Percentiles rank a stretch among this genome's conserved stretches.
phyloP scores from a whole-genome alignment of 2,888 invertebrate species.

The Trichogramma evanescens region DNA sequence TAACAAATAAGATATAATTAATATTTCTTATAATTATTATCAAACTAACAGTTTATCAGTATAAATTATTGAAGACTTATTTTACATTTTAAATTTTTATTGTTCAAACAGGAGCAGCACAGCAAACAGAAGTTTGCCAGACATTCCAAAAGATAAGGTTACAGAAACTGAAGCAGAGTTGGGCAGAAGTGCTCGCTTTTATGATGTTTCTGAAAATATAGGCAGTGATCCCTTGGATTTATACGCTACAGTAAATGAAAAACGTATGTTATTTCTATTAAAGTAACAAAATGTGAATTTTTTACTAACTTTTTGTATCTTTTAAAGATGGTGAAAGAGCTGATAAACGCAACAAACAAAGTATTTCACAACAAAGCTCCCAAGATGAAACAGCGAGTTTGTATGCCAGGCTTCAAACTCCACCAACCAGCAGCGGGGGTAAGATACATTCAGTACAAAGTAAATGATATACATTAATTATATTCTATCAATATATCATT shows the following conservation, averaged over 20 bases:
- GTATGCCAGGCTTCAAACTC: constrained; percentile 59
- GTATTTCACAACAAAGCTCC: constrained; percentile 58
- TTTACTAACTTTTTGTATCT: background rate
- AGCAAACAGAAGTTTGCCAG: constrained; percentile 74
- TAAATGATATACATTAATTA: constrained; percentile 9
- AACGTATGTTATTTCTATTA: constrained; percentile 37
- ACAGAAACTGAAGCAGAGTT: constrained; percentile 47
- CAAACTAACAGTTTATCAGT: background rate
- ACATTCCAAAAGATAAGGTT: constrained; percentile 68
- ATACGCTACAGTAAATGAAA: constrained; percentile 73
- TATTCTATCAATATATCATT: constrained; percentile 6
- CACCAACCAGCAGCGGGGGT: constrained; percentile 60
- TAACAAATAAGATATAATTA: background rate
- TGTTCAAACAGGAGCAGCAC: constrained; percentile 45
- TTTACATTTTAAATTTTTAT: constrained; percentile 5
- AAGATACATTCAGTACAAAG: constrained; percentile 6
- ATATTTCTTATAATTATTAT: background rate
- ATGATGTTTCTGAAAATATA: constrained; percentile 41
- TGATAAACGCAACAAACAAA: constrained; percentile 45
- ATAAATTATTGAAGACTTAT: background rate
- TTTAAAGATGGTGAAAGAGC: constrained; percentile 29
- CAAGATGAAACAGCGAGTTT: constrained; percentile 58
- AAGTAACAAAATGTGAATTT: constrained; percentile 2
- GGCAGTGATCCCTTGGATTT: constrained; percentile 77
- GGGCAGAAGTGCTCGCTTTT: constrained; percentile 38